A percentile compares a stretch with the other conserved stretches of the same genome.
Conservation (phyloP, 2,797 vertebrate species). For the Melanotaenia maccullochi region DNA sequence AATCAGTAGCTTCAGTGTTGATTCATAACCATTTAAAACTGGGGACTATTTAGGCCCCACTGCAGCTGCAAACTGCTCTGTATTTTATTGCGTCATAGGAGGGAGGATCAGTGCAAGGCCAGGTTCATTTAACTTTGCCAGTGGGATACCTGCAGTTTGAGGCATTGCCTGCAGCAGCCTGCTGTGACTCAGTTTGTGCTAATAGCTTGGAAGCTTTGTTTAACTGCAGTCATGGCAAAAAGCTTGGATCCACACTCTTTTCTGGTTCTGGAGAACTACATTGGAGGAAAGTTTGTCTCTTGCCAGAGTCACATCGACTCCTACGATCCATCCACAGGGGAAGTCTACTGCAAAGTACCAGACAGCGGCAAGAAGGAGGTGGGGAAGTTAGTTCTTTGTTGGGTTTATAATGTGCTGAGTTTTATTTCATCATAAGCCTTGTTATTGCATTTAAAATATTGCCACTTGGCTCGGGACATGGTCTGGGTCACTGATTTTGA, state of each 20-base stretch:
- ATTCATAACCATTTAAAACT: not conserved
- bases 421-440: not conserved
- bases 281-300: conserved; percentile 89
- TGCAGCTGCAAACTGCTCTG: not conserved
- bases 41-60: not conserved
- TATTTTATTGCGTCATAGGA: conserved; percentile 1
- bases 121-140: not conserved
- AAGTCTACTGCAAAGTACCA: conserved; percentile 92
- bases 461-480: not conserved
- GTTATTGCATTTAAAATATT: not conserved
- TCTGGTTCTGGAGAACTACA: conserved; percentile 92
- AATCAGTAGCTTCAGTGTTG: not conserved
- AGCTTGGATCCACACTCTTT: conserved; percentile 67
- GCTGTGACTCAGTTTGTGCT: not conserved
- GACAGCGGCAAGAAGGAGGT: conserved; percentile 94
- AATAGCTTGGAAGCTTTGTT: not conserved
- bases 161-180: not conserved
- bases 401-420: not conserved
- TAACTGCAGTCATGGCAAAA: conserved; percentile 40
- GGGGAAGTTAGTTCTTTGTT: conserved; percentile 21
- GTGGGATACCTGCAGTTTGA: not conserved
- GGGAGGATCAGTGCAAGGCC: conserved; percentile 9
- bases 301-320: conserved; percentile 88
- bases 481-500: not conserved
- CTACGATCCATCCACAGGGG: conserved; percentile 90